phyloP scores from a whole-genome alignment of 2,113 vertebrate genomes.

The Odocoileus virginianus region DNA sequence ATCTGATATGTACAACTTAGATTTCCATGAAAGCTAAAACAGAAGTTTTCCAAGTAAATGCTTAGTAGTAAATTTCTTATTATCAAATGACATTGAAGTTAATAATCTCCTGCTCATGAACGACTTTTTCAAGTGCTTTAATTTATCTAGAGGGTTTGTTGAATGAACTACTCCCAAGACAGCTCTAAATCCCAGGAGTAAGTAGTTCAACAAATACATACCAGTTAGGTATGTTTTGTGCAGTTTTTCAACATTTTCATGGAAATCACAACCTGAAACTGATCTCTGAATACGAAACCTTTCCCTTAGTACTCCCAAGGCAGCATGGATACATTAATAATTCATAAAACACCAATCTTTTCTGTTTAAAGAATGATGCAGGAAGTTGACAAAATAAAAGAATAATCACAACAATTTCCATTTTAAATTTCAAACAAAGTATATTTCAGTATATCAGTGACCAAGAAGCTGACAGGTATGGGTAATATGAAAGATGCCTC shows the following conservation, averaged over 20 bases:
- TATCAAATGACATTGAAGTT: neutral
- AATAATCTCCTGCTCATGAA: neutral
- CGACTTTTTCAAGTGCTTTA: neutral
- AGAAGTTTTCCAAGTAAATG: neutral
- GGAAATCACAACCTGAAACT: neutral
- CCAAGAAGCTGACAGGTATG: neutral
- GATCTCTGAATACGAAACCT: neutral
- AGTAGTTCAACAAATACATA: neutral
- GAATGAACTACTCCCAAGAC: neutral
- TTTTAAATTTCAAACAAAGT: conserved; percentile 4
- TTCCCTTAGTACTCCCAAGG: neutral
- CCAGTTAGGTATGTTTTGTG: neutral
- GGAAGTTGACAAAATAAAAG: neutral
- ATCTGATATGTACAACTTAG: neutral
- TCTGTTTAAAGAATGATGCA: neutral
- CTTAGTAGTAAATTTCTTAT: neutral
- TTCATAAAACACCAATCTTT: neutral
- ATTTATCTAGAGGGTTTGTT: neutral
- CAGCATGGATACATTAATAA: neutral
- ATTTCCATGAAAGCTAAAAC: neutral
- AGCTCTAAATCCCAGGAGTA: neutral
- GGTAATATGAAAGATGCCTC: neutral
- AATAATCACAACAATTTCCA: neutral
- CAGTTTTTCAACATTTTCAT: neutral
- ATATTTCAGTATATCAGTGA: neutral